These are phyloP conservation scores for Cotesia typhae DNA, from an alignment of 1,140 invertebrate species.

Conservation along the genomic window DNA sequence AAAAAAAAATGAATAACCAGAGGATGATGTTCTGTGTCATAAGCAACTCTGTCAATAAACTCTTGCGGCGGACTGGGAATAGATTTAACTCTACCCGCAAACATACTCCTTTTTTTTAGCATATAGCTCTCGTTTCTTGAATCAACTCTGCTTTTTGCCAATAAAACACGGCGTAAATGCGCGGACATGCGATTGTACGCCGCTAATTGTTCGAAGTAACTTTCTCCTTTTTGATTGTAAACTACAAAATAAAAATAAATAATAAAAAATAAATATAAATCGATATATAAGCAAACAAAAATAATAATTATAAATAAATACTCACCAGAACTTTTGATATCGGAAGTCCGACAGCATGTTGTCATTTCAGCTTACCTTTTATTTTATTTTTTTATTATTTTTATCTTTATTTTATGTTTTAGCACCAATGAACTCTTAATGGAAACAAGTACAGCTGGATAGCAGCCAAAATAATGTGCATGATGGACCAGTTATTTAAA, in stretches of 20 bases:
- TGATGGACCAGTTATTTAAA: slow-evolving; percentile 5
- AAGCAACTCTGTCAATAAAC: slow-evolving; percentile 57
- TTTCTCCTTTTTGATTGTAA: slow-evolving; percentile 59
- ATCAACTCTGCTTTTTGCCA: slow-evolving; percentile 58
- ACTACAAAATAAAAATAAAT: slow-evolving; percentile 38
- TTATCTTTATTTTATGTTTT: background rate
- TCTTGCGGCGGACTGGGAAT: slow-evolving; percentile 45
- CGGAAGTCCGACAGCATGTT: slow-evolving; percentile 45
- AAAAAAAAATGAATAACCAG: slow-evolving; percentile 41
- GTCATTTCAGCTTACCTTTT: slow-evolving; percentile 46
- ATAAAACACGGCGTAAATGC: slow-evolving; percentile 55
- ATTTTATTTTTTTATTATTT: slow-evolving; percentile 8
- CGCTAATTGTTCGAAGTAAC: slow-evolving; percentile 56
- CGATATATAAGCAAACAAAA: background rate
- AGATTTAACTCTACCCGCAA: slow-evolving; percentile 35
- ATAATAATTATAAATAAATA: slow-evolving; percentile 13
- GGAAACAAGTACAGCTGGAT: background rate
- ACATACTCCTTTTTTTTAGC: slow-evolving; percentile 42
- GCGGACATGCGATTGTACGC: slow-evolving; percentile 58
- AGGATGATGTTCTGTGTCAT: slow-evolving; percentile 58
- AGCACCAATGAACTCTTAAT: background rate
- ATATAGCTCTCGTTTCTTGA: slow-evolving; percentile 53
- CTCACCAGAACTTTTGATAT: slow-evolving; percentile 59
- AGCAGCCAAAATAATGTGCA: background rate
- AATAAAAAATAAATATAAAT: background rate